phyloP scores from a whole-genome alignment of 2,888 invertebrate species.

The Iphiclides podalirius region DNA sequence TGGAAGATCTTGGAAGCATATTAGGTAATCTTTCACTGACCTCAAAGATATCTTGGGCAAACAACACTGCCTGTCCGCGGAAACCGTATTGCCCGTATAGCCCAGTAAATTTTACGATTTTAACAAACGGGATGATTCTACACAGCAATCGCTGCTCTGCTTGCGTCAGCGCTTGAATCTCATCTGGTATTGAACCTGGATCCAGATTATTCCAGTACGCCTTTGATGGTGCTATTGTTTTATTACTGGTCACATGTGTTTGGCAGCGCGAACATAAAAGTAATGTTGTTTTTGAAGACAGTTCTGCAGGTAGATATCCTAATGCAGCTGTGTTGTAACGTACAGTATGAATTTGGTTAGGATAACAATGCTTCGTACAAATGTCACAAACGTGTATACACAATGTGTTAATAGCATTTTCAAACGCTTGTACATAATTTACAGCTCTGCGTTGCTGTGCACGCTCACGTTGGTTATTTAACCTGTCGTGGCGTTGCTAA shows the following conservation, averaged over 20 bases:
- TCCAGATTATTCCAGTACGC: slow-evolving; percentile 16
- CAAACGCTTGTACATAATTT: slow-evolving; percentile 16
- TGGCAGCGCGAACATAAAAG: slow-evolving; percentile 28
- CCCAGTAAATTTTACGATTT: not conserved
- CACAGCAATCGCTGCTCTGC: slow-evolving; percentile 26
- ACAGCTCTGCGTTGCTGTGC: not conserved
- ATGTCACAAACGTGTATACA: slow-evolving; percentile 27
- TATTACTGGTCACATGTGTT: slow-evolving; percentile 24
- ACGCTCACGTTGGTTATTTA: slow-evolving; percentile 18
- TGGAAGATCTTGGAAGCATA: slow-evolving; percentile 19
- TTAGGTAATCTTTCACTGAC: slow-evolving; percentile 15
- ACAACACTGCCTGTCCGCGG: slow-evolving; percentile 28
- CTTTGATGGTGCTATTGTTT: slow-evolving; percentile 14
- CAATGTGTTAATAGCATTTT: slow-evolving; percentile 24
- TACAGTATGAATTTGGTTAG: slow-evolving; percentile 23
- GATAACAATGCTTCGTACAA: slow-evolving; percentile 27
- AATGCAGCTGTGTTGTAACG: slow-evolving; percentile 15
- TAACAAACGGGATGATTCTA: slow-evolving; percentile 8
- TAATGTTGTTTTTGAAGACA: slow-evolving; percentile 6
- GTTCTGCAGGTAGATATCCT: slow-evolving; percentile 6
- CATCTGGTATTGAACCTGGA: slow-evolving; percentile 11
- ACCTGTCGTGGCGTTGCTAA: slow-evolving; percentile 17
- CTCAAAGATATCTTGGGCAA: slow-evolving; percentile 27
- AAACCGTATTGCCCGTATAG: slow-evolving; percentile 29
- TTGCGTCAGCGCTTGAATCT: slow-evolving; percentile 8